Evolutionary conservation across 2,113 vertebrate species (phyloP).

Genomic region (Scalopus aquaticus): DNA sequence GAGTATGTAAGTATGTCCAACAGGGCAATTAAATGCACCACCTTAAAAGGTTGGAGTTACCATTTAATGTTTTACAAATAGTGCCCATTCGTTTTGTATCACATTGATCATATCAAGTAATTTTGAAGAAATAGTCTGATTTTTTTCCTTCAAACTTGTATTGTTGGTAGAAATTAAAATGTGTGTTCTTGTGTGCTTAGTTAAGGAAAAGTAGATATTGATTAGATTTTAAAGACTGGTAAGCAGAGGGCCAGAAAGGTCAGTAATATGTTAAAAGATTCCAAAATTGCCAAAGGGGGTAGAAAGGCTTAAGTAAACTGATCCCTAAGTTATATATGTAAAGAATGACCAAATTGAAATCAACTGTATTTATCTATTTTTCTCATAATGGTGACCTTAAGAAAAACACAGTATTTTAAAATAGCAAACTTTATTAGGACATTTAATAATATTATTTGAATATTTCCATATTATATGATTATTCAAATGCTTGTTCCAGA

Average conservation of each 20-base stretch:
- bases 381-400: background rate
- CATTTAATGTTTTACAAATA: background rate
- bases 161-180: background rate
- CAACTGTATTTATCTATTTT: background rate
- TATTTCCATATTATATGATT: background rate
- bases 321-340: background rate
- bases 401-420: background rate
- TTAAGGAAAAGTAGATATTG: background rate
- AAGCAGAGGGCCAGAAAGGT: background rate
- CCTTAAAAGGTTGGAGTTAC: background rate
- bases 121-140: background rate
- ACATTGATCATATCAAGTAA: background rate
- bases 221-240: conserved; percentile 28
- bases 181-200: background rate
- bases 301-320: background rate
- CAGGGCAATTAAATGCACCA: background rate
- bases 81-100: background rate
- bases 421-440: background rate
- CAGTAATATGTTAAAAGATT: background rate
- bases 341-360: background rate
- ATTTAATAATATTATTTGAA: background rate
- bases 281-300: background rate
- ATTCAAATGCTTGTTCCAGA: background rate
- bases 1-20: background rate
- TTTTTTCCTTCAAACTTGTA: background rate